Evolutionary conservation across 1,140 invertebrate species (phyloP), one percentile per base, ranked within the genome.

Genomic region (Macrosteles quadrilineatus): DNA sequence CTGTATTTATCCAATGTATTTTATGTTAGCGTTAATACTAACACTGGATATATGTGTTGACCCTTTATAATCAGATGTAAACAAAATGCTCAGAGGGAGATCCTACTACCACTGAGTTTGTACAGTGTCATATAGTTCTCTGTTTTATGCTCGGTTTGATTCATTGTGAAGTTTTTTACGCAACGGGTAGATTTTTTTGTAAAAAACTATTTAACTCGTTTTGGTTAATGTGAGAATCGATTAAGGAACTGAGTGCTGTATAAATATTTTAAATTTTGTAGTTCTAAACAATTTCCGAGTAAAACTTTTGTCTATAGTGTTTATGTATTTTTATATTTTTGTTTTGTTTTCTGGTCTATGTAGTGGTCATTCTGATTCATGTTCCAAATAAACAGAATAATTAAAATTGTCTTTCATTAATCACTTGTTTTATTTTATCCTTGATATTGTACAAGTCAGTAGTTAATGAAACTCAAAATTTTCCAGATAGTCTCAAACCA

Each of bases 321-420:
- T 64, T 64, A 17, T 64, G n/a, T 64, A 32, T 64, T 64, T 64
- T 11, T 64, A 64, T 64, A 32, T 32, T 64, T 64, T 2, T 64
- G 31, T 43, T 31, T 4, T 27, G 9, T 59, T 59, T n/a, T n/a
- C 31, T 30, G 36, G 62, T 64, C 62, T 64, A 17, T 64, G 62
- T 64, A 64, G 62, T 64, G 62, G 36, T 64, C 29, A 64, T 64
- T 64, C 62, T 36, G 32, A 36, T 64, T 11, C 2, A 64, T 64
- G 62, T 64, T 64, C 62, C 62, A 64, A 64, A 64, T 64, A 64
- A 64, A 64, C 62, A 4, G 21, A 64, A 17, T 64, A 64, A 64
- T 64, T 64, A 64, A 64, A 36, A 64, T 59, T 59, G 55, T 59
- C 55, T 59, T 59, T 59, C 55, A 59, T 59, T 59, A 59, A 19